Percentiles rank a stretch among this genome's conserved stretches.
phyloP scores from a whole-genome alignment of 2,113 vertebrate genomes.

The Mobula hypostoma region DNA sequence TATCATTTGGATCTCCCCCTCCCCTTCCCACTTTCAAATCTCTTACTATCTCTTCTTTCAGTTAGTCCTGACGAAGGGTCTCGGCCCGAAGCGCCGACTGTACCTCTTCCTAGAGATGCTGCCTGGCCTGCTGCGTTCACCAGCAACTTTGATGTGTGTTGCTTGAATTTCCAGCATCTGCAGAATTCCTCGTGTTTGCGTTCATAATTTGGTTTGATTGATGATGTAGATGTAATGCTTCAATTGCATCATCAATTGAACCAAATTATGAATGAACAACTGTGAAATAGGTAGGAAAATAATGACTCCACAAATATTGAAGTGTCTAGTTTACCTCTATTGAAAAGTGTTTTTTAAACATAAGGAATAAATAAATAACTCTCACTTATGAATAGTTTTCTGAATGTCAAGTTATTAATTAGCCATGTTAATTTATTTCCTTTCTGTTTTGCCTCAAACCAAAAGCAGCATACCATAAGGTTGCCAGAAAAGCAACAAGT shows the following conservation, averaged over 20 bases:
- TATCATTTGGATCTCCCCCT: no score
- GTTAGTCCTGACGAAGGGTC: no score
- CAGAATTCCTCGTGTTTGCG: no score
- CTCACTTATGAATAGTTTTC: background rate
- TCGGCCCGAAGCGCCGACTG: no score
- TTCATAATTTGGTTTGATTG: no score
- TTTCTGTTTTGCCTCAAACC: background rate
- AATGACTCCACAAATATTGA: background rate
- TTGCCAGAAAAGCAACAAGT: background rate
- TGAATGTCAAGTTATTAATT: background rate
- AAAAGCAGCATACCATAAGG: background rate
- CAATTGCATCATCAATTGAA: background rate
- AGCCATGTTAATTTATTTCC: background rate
- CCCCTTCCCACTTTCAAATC: no score
- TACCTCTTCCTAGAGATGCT: no score
- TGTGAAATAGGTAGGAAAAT: background rate
- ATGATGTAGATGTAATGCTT: no score
- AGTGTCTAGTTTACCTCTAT: background rate
- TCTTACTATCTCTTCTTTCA: no score
- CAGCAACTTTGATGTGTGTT: no score
- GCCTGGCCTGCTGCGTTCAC: no score
- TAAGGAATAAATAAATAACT: background rate
- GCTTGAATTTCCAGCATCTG: no score
- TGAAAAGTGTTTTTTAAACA: background rate
- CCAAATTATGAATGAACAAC: background rate